Conservation (phyloP, 2,113 vertebrate species). For the Dendrocopos noguchii region DNA sequence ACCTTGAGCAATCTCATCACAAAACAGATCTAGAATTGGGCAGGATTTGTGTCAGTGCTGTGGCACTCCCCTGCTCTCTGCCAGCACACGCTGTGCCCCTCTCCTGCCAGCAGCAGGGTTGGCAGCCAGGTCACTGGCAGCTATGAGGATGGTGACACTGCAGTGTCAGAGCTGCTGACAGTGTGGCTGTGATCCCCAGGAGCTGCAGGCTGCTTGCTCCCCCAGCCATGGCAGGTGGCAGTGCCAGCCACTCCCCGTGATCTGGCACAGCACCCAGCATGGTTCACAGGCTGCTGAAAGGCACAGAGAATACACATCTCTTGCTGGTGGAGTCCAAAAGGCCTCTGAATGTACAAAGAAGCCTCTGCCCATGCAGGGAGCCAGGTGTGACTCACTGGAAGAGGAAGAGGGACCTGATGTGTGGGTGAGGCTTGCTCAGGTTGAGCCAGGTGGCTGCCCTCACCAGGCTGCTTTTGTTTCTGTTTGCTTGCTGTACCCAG, state of each 20-base stretch:
- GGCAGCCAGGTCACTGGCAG: fast-evolving
- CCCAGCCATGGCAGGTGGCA: fast-evolving
- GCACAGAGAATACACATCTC: background rate
- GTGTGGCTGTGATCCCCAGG: fast-evolving
- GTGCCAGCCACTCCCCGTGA: fast-evolving
- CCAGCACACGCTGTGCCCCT: background rate
- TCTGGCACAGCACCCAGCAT: background rate
- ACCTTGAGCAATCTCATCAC: background rate
- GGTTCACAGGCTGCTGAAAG: background rate
- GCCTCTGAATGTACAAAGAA: background rate
- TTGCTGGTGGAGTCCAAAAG: background rate
- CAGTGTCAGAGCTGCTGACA: background rate
- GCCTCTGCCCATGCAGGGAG: background rate
- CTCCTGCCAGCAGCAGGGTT: background rate
- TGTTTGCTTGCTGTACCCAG: background rate
- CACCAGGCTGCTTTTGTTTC: background rate
- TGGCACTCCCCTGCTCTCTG: background rate
- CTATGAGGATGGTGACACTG: background rate
- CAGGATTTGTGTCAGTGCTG: fast-evolving
- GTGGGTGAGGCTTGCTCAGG: background rate
- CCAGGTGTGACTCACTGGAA: background rate
- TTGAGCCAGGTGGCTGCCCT: background rate
- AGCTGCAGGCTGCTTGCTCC: background rate
- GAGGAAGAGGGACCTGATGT: background rate
- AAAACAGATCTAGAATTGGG: background rate